Evolutionary conservation across 2,888 invertebrate species (phyloP), one percentile per base, ranked within the genome.

Genomic region (Pyrrhia umbra): DNA sequence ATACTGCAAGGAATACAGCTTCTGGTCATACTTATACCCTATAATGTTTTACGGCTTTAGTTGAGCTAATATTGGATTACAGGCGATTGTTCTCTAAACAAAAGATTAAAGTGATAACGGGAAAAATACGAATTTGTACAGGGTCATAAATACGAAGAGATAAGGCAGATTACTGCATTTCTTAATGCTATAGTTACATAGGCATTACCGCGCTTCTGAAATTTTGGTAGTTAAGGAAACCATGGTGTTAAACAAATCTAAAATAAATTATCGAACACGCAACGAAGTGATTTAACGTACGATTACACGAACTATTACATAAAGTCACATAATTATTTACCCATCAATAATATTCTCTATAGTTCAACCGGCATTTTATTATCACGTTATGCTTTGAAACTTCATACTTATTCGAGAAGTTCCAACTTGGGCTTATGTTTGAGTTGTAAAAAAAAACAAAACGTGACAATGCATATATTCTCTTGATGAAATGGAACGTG

Each of bases 31-130:
- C 87, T 92, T 92, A 92, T 92, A 92, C 70, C 69, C 56, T 70
- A 40, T 80, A 77, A 63, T 88, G 89, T 90, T 88, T 85, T 84
- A 51, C 72, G 85, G 90, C 83, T 89, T 89, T 89, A 79, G 79
- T 64, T 58, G 34, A 75, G 88, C 85, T 89, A 88, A 88, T 89
- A 88, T 89, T 90, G 79, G 90, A 85, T 82, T 83, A 85, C 84
- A 83, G 70, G 79, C 77, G 63, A 83, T 78, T 81, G 83, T 81
- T 87, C 83, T 88, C 80, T 86, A 88, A 88, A 90, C 89, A 89
- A 84, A 79, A 86, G 88, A 88, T 89, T 90, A 86, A 81, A 78
- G 72, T 83, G 89, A 92, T 92, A 90, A 89, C 77, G 76, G 64
- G 70, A 75, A 85, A 90, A 86, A 84, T 89, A 88, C 80, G 84